Evolutionary conservation across 2,888 invertebrate genomes (phyloP).

Genomic region (Dendrolimus pini): DNA sequence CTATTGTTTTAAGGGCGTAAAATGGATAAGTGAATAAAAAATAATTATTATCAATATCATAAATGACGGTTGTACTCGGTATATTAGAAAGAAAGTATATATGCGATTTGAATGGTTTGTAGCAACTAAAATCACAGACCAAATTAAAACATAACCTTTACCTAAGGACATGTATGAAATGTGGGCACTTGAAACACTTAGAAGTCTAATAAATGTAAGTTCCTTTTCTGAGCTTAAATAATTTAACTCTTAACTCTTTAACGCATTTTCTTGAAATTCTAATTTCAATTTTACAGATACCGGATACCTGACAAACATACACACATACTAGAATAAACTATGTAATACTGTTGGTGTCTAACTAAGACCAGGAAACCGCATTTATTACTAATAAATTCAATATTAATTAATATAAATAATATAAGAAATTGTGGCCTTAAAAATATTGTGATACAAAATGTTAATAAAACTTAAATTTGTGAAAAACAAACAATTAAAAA

Average conservation of each 20-base stretch:
- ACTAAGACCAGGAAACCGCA: background rate
- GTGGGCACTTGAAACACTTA: too few species aligned
- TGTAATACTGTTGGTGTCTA: background rate
- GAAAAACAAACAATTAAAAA: conserved; percentile 40
- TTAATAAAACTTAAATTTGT: conserved; percentile 39
- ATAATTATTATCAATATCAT: too few species aligned
- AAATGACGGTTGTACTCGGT: too few species aligned
- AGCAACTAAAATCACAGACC: too few species aligned
- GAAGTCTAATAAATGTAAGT: too few species aligned
- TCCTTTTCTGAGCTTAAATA: background rate
- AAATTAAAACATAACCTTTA: too few species aligned
- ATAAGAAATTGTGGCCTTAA: background rate
- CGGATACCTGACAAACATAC: background rate
- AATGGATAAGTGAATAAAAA: too few species aligned
- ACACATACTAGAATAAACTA: background rate
- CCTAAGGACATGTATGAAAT: too few species aligned
- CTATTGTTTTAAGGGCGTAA: too few species aligned
- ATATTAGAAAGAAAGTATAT: too few species aligned
- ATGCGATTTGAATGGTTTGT: too few species aligned
- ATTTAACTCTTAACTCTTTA: background rate
- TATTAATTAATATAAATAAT: background rate
- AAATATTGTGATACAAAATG: conserved; percentile 26
- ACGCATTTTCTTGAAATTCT: too few species aligned
- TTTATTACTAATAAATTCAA: background rate
- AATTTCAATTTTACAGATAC: background rate